Evolutionary conservation across 2,797 vertebrate genomes (phyloP).

Genomic region (Xenopus petersii): DNA sequence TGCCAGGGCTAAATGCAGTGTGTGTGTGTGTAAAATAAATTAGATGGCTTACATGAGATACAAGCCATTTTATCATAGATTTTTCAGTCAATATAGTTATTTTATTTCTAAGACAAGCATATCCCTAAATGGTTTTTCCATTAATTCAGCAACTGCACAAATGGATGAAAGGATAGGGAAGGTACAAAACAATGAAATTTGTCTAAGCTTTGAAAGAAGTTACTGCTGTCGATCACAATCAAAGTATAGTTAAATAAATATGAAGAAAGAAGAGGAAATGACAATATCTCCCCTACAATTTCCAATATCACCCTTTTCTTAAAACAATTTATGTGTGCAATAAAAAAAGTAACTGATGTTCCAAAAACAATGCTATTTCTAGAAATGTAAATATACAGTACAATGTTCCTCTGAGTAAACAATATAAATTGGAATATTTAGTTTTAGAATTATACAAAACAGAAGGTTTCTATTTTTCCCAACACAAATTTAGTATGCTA

Average conservation of each 20-base stretch:
- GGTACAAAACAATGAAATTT: not conserved
- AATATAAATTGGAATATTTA: not conserved
- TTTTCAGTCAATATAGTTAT: conserved; percentile 53
- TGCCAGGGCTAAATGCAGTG: conserved; percentile 49
- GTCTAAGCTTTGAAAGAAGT: conserved; percentile 3
- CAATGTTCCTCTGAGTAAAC: not conserved
- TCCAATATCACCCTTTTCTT: not conserved
- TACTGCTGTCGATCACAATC: not conserved
- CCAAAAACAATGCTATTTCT: not conserved
- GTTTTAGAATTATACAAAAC: not conserved
- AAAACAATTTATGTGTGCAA: not conserved
- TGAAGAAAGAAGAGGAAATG: not conserved
- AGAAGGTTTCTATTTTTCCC: no score
- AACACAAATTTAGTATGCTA: no score
- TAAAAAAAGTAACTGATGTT: not conserved
- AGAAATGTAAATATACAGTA: not conserved
- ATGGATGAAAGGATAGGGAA: conserved; percentile 9
- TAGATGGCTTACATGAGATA: conserved; percentile 50
- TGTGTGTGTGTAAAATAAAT: conserved; percentile 49
- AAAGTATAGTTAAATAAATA: not conserved
- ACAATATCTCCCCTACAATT: not conserved
- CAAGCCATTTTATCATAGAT: conserved; percentile 54
- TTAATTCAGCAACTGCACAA: conserved; percentile 44
- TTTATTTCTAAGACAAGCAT: conserved; percentile 51
- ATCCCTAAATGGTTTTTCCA: conserved; percentile 33